A percentile compares a stretch with the other conserved stretches of the same genome.
phyloP scores from a whole-genome alignment of 2,888 invertebrate genomes.

The Mystacides longicornis region DNA sequence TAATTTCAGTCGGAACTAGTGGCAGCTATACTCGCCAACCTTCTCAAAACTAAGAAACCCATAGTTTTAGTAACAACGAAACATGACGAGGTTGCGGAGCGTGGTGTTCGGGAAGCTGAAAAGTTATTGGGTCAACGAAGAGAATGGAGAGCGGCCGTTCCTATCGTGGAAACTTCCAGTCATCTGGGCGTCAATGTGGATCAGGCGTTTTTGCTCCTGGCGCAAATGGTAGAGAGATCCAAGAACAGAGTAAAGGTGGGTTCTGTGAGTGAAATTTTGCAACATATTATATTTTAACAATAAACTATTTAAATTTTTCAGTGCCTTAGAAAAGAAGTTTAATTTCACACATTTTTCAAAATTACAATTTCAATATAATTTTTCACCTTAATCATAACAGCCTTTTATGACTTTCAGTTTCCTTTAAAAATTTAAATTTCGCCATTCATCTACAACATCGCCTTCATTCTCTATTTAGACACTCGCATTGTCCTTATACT shows the following conservation, averaged over 20 bases:
- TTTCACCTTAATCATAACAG: too few relatives aligned
- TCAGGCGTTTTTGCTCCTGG: conserved; percentile 79
- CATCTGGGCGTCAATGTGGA: conserved; percentile 96
- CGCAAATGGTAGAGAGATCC: conserved; percentile 87
- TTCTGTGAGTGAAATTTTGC: too few relatives aligned
- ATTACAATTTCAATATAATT: too few relatives aligned
- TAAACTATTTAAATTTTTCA: too few relatives aligned
- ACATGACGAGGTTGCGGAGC: conserved; percentile 86
- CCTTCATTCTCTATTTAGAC: too few relatives aligned
- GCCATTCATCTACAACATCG: too few relatives aligned
- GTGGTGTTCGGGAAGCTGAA: conserved; percentile 83
- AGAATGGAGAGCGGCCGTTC: conserved; percentile 84
- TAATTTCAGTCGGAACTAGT: conserved; percentile 59
- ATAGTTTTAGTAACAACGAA: conserved; percentile 92
- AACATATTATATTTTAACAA: too few relatives aligned
- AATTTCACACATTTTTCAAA: too few relatives aligned
- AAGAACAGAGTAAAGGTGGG: conserved; percentile 61
- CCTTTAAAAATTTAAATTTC: too few relatives aligned
- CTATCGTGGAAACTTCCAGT: conserved; percentile 89
- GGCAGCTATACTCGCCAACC: conserved; percentile 74
- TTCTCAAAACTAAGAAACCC: conserved; percentile 91
- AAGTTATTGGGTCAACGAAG: conserved; percentile 74
- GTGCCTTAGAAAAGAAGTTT: too few relatives aligned
- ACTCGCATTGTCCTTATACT: too few relatives aligned
- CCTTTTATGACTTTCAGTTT: too few relatives aligned